phyloP scores from a whole-genome alignment of 2,797 vertebrate genomes.

The Vultur gryphus region DNA sequence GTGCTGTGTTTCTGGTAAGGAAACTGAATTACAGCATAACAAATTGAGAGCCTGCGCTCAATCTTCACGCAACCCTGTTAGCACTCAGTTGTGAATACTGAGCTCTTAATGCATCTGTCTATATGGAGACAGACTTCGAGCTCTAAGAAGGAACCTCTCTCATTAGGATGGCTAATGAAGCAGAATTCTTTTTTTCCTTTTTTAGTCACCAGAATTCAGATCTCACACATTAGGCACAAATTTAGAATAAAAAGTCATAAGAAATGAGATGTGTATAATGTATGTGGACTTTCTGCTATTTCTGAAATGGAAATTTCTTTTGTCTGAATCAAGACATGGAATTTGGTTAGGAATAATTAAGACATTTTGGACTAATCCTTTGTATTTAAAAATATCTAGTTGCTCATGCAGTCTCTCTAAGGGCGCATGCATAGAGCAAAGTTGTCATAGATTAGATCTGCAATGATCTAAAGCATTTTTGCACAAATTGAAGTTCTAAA shows the following conservation, averaged over 20 bases:
- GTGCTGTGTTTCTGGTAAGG: not conserved
- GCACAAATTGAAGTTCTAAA: constrained; percentile 45
- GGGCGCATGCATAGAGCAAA: constrained; percentile 59
- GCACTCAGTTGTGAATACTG: not conserved
- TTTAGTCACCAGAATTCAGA: not conserved
- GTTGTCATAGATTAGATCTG: constrained; percentile 22
- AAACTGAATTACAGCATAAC: not conserved
- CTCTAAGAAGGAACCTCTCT: not conserved
- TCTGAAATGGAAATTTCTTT: constrained; percentile 48
- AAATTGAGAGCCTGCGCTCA: not conserved
- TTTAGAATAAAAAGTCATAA: constrained; percentile 14
- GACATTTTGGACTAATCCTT: constrained; percentile 42
- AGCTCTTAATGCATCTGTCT: not conserved
- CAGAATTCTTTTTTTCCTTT: not conserved
- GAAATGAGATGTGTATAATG: constrained; percentile 26
- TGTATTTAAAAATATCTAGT: constrained; percentile 34
- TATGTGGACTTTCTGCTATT: constrained; percentile 27
- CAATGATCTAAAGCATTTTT: constrained; percentile 30
- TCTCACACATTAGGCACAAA: constrained; percentile 12
- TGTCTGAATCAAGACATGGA: constrained; percentile 36
- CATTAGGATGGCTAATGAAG: not conserved
- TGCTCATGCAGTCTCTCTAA: constrained; percentile 67
- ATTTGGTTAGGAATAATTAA: constrained; percentile 46
- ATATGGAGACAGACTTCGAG: not conserved
- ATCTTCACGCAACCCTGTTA: not conserved